Conservation (phyloP, 2,888 invertebrate species). For the Autographa pulchrina region DNA sequence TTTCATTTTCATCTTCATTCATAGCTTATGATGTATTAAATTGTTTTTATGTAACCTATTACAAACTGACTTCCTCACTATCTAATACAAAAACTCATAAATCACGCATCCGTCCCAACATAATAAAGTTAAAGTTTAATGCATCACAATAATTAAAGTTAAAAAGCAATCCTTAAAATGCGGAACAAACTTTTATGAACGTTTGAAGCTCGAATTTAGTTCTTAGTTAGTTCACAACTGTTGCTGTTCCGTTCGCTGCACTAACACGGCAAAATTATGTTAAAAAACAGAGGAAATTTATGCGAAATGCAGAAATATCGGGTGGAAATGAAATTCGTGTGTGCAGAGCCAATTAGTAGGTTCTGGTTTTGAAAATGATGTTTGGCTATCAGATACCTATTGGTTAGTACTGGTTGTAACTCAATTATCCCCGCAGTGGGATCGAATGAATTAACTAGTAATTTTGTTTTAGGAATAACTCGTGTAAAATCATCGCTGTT, state of each 20-base stretch:
- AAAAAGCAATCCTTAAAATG: constrained; percentile 28
- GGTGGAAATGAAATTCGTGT: not conserved
- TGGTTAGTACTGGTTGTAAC: not conserved
- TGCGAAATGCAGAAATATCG: constrained; percentile 13
- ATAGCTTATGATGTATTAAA: too few species aligned
- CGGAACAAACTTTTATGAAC: constrained; percentile 43
- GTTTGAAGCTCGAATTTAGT: constrained; percentile 44
- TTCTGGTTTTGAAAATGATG: not conserved
- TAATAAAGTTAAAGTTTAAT: constrained; percentile 1
- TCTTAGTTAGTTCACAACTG: constrained; percentile 51
- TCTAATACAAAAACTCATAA: too few species aligned
- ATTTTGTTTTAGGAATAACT: not conserved
- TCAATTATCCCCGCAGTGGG: not conserved
- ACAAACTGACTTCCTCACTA: too few species aligned
- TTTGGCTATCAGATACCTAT: not conserved
- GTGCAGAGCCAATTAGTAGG: not conserved
- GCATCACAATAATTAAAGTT: constrained; percentile 30
- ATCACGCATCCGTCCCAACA: not conserved
- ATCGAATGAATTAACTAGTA: not conserved
- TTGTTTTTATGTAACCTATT: too few species aligned
- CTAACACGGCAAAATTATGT: constrained; percentile 17
- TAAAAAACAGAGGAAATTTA: constrained; percentile 21
- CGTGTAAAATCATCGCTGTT: not conserved
- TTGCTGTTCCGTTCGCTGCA: constrained; percentile 28
- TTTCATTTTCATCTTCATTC: too few species aligned